Percentiles rank a stretch among this genome's conserved stretches.
Conservation (phyloP, 2,888 invertebrate genomes). For the Ditylenchus weischeri region DNA sequence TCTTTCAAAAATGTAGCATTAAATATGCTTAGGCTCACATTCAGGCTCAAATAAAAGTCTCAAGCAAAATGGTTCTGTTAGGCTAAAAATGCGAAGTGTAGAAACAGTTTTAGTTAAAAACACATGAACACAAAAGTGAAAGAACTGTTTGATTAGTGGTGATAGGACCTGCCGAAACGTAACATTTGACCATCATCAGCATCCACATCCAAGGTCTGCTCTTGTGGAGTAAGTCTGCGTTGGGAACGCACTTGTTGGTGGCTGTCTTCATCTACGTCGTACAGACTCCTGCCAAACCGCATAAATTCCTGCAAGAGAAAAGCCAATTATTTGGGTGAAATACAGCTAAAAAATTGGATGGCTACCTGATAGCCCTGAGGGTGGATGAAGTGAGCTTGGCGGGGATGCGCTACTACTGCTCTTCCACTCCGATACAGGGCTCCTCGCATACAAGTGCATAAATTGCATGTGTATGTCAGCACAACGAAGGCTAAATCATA, state of each 20-base stretch:
- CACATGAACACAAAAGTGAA: too few relatives aligned
- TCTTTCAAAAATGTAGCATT: too few relatives aligned
- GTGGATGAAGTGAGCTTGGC: not conserved
- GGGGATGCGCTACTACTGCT: not conserved
- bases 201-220: slow-evolving; percentile 20
- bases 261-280: slow-evolving; percentile 10
- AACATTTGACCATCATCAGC: slow-evolving; percentile 31
- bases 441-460: slow-evolving; percentile 1
- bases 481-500: too few relatives aligned
- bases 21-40: too few relatives aligned
- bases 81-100: too few relatives aligned
- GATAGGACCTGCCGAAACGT: slow-evolving; percentile 21
- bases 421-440: slow-evolving; percentile 4
- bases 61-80: too few relatives aligned
- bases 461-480: not conserved
- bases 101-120: too few relatives aligned
- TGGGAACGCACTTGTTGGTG: slow-evolving; percentile 19
- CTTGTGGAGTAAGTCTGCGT: slow-evolving; percentile 19
- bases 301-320: not conserved
- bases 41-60: too few relatives aligned
- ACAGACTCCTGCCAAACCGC: slow-evolving; percentile 20
- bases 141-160: slow-evolving; percentile 1
- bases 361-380: slow-evolving; percentile 1
- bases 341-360: not conserved
- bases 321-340: not conserved